phyloP scores from a whole-genome alignment of 2,797 vertebrate species.

The Craterocephalus amniculus region DNA sequence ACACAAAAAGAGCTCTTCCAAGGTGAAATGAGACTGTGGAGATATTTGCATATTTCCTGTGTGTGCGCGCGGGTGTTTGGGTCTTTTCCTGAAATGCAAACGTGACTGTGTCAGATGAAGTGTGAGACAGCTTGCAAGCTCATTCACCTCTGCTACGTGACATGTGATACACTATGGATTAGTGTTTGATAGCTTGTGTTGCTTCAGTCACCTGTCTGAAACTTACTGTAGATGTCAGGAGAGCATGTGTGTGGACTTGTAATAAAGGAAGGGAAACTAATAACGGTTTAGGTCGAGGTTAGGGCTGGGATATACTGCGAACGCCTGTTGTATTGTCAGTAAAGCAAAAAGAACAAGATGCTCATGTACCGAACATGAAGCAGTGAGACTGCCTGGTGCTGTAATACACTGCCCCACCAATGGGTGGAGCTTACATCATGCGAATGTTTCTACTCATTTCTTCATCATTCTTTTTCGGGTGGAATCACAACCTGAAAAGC shows the following conservation, averaged over 20 bases:
- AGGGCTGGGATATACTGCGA: too few species aligned
- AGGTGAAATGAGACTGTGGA: background rate
- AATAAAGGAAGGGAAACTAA: too few species aligned
- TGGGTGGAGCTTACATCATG: too few species aligned
- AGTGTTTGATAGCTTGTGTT: background rate
- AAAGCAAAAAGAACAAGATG: too few species aligned
- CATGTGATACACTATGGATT: conserved; percentile 21
- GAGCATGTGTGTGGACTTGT: background rate
- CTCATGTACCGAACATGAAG: too few species aligned
- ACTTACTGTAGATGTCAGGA: conserved; percentile 11
- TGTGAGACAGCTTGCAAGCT: conserved; percentile 30
- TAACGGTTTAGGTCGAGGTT: too few species aligned
- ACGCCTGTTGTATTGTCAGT: too few species aligned
- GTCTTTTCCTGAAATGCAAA: conserved; percentile 27
- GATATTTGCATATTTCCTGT: conserved; percentile 20
- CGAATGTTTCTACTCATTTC: too few species aligned
- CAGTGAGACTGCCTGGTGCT: too few species aligned
- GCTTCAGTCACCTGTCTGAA: conserved; percentile 7
- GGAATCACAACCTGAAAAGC: too few species aligned
- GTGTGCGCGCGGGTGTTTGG: background rate
- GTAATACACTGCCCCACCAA: too few species aligned
- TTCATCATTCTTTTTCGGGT: too few species aligned
- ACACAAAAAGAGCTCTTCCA: background rate
- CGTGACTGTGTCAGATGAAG: conserved; percentile 30
- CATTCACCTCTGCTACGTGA: conserved; percentile 3